Evolutionary conservation across 2,888 invertebrate genomes (phyloP), one percentile per base, ranked within the genome.

Genomic region (Ecdyonurus torrentis): DNA sequence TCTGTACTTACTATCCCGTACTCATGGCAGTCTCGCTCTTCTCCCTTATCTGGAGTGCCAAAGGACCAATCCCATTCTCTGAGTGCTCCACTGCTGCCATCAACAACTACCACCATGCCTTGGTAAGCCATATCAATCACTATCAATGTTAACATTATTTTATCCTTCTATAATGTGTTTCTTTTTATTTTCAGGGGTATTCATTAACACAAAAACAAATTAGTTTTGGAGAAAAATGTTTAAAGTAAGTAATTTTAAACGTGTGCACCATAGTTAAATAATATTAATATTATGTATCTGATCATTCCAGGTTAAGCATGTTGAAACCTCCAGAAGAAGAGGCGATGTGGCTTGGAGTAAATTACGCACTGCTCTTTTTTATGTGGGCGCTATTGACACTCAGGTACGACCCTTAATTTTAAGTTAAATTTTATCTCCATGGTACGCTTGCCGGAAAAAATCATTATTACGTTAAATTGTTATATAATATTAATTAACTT

Each of bases 321-420:
- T 72, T 84, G 69, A 79, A 80, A 70, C 79, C 82, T 66, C 80
- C 82, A 66, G 78, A 80, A 66, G 78, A 79, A 66, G 79, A 82
- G 68, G 81, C 83, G 2, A 80, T 80, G 71, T 84, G 83, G 79
- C 80, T 82, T 70, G 83, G 83, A 67, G 79, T 83, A 70, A 82
- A 81, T 75, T 77, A 80, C 60, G 80, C 81, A 67, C 76, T 83
- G 69, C 76, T 84, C 71, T 80, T 84, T 72, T 73, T 81, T 70
- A 77, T 83, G 70, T 85, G 84, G 84, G 78, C 82, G 70, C 76
- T 83, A 71, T 76, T 83, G 68, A 79, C 83, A 70, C 74, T 82
- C 71, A 77, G 83, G 84, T 84, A 74, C n/a, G n/a, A n/a, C n/a
- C n/a, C n/a, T n/a, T n/a, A n/a, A n/a, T n/a, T n/a, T n/a, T n/a